phyloP scores from a whole-genome alignment of 2,113 vertebrate species.

The Climacteris rufus region DNA sequence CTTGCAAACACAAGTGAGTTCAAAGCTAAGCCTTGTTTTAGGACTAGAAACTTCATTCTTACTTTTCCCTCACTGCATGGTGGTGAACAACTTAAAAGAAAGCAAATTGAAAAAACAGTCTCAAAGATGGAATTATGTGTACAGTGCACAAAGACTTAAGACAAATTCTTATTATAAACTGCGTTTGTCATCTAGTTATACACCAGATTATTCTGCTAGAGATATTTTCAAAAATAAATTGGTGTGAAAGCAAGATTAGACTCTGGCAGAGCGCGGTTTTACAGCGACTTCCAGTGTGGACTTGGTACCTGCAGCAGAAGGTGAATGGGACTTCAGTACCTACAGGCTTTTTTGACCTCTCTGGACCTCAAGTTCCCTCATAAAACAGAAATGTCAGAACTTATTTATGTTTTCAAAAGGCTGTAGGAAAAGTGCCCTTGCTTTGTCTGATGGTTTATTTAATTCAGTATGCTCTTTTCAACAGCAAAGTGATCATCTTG shows the following conservation, averaged over 20 bases:
- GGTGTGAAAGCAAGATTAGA: background rate
- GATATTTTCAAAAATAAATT: background rate
- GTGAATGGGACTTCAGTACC: background rate
- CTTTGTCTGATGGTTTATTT: background rate
- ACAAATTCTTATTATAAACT: background rate
- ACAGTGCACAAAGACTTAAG: background rate
- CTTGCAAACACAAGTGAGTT: background rate
- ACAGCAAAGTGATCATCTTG: background rate
- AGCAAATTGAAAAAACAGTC: background rate
- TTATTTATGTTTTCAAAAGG: background rate
- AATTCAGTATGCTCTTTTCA: background rate
- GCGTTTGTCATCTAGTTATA: background rate
- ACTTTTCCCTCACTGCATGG: background rate
- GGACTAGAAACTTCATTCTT: background rate
- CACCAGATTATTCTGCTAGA: background rate
- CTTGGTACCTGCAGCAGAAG: background rate
- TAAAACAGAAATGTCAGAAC: background rate
- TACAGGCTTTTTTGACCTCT: background rate
- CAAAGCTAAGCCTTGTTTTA: background rate
- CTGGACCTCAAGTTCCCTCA: background rate
- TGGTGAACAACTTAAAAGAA: background rate
- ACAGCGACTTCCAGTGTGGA: background rate
- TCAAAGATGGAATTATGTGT: background rate
- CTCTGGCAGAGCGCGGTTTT: background rate
- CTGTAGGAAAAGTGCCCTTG: background rate